phyloP scores from a whole-genome alignment of 2,888 invertebrate species.

The Oscheius onirici region DNA sequence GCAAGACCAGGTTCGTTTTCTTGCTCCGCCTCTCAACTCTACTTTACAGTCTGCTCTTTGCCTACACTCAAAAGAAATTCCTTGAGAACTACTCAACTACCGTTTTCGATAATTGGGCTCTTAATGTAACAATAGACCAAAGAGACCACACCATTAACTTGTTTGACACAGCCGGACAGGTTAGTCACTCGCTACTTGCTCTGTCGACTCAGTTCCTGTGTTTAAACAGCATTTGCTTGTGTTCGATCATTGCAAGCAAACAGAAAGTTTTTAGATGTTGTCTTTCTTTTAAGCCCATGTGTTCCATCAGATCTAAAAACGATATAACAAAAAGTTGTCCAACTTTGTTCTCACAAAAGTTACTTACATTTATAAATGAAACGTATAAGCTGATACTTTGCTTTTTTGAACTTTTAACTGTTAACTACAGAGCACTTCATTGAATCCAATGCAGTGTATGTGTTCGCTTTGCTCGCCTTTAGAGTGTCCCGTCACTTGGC shows the following conservation, averaged over 20 bases:
- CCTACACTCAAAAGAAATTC: constrained; percentile 64
- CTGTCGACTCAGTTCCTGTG: too few species aligned
- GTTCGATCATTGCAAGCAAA: too few species aligned
- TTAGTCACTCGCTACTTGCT: constrained; percentile 19
- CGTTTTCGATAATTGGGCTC: constrained; percentile 66
- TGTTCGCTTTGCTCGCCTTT: constrained; percentile 28
- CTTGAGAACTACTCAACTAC: constrained; percentile 60
- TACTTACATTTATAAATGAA: background rate
- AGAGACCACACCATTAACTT: constrained; percentile 58
- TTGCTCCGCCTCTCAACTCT: too few species aligned
- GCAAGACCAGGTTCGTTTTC: constrained; percentile 84
- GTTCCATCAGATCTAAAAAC: too few species aligned
- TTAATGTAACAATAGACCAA: constrained; percentile 58
- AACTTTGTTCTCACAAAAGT: too few species aligned
- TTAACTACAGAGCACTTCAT: background rate
- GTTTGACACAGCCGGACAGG: constrained; percentile 67
- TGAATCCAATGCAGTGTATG: constrained; percentile 11
- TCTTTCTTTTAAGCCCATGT: too few species aligned
- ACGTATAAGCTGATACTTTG: background rate
- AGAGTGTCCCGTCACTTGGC: constrained; percentile 28
- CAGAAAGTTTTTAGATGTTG: too few species aligned
- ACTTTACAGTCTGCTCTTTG: constrained; percentile 55
- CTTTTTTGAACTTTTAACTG: background rate
- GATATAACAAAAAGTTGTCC: too few species aligned
- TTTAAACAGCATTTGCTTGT: too few species aligned